Conservation (phyloP, 2,888 invertebrate genomes). For the Scaptomyza reducta region DNA sequence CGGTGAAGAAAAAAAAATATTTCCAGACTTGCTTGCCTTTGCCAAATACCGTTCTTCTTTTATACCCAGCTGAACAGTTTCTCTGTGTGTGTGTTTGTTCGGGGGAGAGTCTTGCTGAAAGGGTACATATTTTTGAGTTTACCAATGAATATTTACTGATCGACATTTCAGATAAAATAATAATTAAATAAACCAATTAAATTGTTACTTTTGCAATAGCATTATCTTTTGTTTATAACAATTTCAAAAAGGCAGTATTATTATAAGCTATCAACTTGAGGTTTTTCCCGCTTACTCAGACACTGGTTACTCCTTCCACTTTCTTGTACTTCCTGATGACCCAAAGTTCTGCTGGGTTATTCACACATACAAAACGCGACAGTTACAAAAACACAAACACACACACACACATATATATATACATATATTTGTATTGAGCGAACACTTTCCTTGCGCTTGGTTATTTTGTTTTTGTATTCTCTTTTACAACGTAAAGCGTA, state of each 20-base stretch:
- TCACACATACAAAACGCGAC: background rate
- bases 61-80: conserved; percentile 31
- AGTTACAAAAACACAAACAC: conserved; percentile 1
- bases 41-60: conserved; percentile 14
- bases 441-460: conserved; percentile 52
- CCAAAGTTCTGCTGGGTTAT: conserved; percentile 50
- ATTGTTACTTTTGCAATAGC: no score
- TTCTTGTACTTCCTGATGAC: background rate
- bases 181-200: no score
- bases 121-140: no score
- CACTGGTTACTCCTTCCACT: background rate
- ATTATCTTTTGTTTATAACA: no score
- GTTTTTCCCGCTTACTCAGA: background rate
- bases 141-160: no score
- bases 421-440: conserved; percentile 26
- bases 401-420: background rate
- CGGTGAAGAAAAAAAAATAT: conserved; percentile 16
- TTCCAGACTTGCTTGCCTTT: conserved; percentile 31
- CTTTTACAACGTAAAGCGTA: conserved; percentile 56
- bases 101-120: no score
- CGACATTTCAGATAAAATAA: no score
- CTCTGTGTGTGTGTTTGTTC: conserved; percentile 4
- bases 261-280: conserved; percentile 4
- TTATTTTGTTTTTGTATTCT: conserved; percentile 40
- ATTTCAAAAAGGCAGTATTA: no score